Percentiles rank a stretch among this genome's conserved stretches.
These are phyloP conservation scores for Ispidina lecontei DNA, from an alignment of 2,797 vertebrate species.

Conservation along the genomic window DNA sequence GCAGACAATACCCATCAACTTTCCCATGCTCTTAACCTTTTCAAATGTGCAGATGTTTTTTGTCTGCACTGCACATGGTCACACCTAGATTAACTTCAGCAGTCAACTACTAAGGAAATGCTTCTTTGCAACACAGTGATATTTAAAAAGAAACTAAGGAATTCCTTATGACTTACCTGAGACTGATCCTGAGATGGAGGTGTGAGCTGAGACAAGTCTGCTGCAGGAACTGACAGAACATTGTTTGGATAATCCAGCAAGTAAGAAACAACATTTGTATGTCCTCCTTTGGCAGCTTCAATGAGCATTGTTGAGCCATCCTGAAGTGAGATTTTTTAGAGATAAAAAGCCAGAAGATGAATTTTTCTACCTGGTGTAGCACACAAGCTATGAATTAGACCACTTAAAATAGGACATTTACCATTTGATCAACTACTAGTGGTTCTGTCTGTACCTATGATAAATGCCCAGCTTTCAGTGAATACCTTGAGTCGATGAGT, in stretches of 20 bases:
- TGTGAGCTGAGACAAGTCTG: conserved; percentile 94
- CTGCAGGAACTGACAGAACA: conserved; percentile 90
- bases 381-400: neutral
- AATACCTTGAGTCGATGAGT: conserved; percentile 98
- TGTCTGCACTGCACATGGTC: neutral
- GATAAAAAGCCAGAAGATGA: conserved; percentile 49
- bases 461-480: neutral
- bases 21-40: neutral
- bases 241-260: conserved; percentile 99
- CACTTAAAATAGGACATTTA: neutral
- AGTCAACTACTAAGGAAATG: neutral
- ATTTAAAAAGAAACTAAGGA: neutral
- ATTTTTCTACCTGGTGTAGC: neutral
- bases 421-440: neutral
- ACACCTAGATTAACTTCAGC: neutral
- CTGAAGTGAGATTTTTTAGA: conserved; percentile 74
- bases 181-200: conserved; percentile 96
- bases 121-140: neutral
- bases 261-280: conserved; percentile 99
- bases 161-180: conserved; percentile 85
- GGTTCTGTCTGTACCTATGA: neutral
- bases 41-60: neutral
- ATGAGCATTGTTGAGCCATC: conserved; percentile 99
- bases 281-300: conserved; percentile 98
- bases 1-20: neutral